Conservation (phyloP, 2,113 vertebrate species). For the Rynchops niger region DNA sequence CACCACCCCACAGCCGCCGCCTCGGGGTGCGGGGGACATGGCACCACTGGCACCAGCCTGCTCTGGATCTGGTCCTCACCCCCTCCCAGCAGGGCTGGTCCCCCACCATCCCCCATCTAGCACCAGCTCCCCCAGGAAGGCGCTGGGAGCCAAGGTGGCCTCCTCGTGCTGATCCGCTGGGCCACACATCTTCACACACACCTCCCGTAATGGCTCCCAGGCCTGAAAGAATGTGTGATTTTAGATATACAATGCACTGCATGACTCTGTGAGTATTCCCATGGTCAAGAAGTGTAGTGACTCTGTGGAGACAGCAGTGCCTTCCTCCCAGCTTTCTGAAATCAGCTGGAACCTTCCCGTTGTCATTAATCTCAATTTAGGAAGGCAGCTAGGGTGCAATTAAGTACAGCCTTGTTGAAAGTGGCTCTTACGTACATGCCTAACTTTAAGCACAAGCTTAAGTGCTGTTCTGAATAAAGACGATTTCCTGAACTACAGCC, state of each 20-base stretch:
- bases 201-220: fast-evolving
- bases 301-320: fast-evolving
- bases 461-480: background rate
- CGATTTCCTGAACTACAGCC: background rate
- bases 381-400: background rate
- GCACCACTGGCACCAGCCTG: too few species aligned
- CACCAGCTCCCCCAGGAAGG: background rate
- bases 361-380: background rate
- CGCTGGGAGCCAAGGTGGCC: background rate
- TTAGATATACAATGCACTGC: background rate
- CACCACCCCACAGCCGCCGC: fast-evolving
- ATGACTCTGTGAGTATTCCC: background rate
- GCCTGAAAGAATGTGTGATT: background rate
- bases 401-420: background rate
- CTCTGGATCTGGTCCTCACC: background rate
- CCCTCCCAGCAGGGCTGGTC: fast-evolving
- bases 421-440: background rate
- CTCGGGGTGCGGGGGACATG: fast-evolving
- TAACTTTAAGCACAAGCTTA: background rate
- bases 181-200: background rate
- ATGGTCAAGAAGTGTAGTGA: background rate
- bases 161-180: fast-evolving
- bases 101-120: fast-evolving
- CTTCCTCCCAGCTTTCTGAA: background rate
- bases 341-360: background rate